Evolutionary conservation across 2,797 vertebrate genomes (phyloP), one percentile per base, ranked within the genome.

Genomic region (Cyprinodon diabolis): DNA sequence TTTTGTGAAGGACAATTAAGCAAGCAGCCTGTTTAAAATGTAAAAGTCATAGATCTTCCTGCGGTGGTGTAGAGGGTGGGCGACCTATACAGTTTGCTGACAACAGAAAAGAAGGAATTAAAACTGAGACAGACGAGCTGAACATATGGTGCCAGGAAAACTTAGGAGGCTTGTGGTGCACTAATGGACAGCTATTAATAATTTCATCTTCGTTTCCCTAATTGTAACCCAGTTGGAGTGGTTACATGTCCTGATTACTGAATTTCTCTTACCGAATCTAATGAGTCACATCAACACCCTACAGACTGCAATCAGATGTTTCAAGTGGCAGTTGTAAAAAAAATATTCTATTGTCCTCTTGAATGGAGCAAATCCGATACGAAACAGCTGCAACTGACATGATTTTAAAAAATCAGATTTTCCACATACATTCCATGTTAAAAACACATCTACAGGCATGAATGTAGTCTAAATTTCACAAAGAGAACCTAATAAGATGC

Each of bases 21-120:
- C 70, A 74, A 68, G 66, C 30, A 72, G 72, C 76, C 71, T 81
- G 71, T 82, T 87, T 83, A 80, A 91, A 85, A 83, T 78, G 73
- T 72, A 62, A 45, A 30, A 79, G 73, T 63, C 60, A 80, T 23
- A 35, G 68, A 78, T 76, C 47, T 69, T 77, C 71, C 80, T 77
- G 69, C n/a, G 71, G 60, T n/a, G 51, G 11, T 67, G 70, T 68
- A 14, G 47, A 52, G 7, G 17, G 66, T 11, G 43, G 40, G 71
- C 76, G 79, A 82, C 85, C 84, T 83, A 67, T 23, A 71, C 60
- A 63, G 69, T 72, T 77, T 66, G 19, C 70, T 65, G 60, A 74
- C 69, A 72, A 76, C 1, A 63, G 43, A n/a, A 43, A 49, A 54
- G 52, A 48, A 43, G 15, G 45, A 47, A 47, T 47, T 7, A 47